Evolutionary conservation across 2,888 invertebrate genomes (phyloP).

Genomic region (Xiphydria camelus): DNA sequence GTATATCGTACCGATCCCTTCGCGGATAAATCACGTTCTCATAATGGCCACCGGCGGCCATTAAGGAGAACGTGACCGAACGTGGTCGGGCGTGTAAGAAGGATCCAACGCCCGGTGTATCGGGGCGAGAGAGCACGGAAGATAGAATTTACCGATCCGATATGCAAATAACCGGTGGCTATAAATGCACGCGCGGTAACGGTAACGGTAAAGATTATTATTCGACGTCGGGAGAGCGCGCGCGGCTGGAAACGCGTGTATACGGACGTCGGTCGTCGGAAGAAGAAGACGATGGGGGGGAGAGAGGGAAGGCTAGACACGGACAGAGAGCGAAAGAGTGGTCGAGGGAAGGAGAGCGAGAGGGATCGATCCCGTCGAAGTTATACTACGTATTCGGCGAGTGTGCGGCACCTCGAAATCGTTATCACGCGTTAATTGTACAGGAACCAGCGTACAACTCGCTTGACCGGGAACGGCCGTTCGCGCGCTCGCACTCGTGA

Average conservation of each 20-base stretch:
- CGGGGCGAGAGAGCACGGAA: constrained; percentile 6
- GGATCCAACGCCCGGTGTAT: constrained; percentile 5
- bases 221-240: constrained; percentile 26
- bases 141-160: constrained; percentile 48
- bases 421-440: constrained; percentile 15
- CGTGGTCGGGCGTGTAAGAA: constrained; percentile 14
- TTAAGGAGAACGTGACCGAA: background rate
- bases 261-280: background rate
- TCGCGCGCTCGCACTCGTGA: no score
- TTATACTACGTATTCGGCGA: no score
- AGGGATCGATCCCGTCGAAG: no score
- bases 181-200: constrained; percentile 46
- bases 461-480: no score
- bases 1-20: constrained; percentile 10
- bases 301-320: background rate
- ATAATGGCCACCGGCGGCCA: constrained; percentile 24
- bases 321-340: background rate
- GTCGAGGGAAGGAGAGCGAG: constrained; percentile 3
- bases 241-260: background rate
- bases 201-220: constrained; percentile 48
- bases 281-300: background rate
- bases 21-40: constrained; percentile 37
- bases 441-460: no score
- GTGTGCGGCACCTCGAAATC: no score
- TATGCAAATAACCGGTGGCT: constrained; percentile 46